Evolutionary conservation across 2,113 vertebrate species (phyloP), one percentile per base, ranked within the genome.

Genomic region (Crotalus helleri): DNA sequence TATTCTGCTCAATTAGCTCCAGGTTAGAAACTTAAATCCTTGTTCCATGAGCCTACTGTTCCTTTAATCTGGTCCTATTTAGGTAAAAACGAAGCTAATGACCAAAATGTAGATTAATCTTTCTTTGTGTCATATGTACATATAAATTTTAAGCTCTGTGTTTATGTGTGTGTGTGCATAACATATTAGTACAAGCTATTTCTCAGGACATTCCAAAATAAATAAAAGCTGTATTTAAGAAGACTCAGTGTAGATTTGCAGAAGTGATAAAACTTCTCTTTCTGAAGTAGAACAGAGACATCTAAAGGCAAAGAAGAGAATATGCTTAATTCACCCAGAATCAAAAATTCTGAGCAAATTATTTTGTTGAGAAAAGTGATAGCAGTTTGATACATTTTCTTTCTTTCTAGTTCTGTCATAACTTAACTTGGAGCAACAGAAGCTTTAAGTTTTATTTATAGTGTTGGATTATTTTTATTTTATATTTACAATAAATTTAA

Each of bases 281-380:
- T 90, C 46, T 23, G 59, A 96, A 97, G 97, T 90, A 17, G 95
- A 92, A 96, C 88, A 96, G 97, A 88, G 98, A 96, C 98, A 97
- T 85, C 98, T 98, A 95, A 94, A 95, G 98, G 97, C 12, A 12
- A 90, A 81, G 59, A 89, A 1, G n/a, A 51, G 55, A 1, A 91
- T 95, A 12, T 54, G 29, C 19, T 93, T 90, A 92, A 55, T 26
- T 58, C 39, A 33, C 44, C 44, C 51, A 87, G 26, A 87, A 69
- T 58, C 6, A 58, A 86, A 64, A 85, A 91, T 0, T 55, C 0
- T 7, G 0, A 49, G 9, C 2, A 81, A 85, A 2, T 4, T 0
- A 49, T 1, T 1, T 94, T 90, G 64, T 1, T 1, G 12, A 4
- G 4, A 94, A 92, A 58, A 59, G n/a, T 0, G 0, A 51, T 59